A percentile compares a stretch with the other conserved stretches of the same genome.
Conservation (phyloP, 2,113 vertebrate genomes). For the Anarhynchus alexandrinus region DNA sequence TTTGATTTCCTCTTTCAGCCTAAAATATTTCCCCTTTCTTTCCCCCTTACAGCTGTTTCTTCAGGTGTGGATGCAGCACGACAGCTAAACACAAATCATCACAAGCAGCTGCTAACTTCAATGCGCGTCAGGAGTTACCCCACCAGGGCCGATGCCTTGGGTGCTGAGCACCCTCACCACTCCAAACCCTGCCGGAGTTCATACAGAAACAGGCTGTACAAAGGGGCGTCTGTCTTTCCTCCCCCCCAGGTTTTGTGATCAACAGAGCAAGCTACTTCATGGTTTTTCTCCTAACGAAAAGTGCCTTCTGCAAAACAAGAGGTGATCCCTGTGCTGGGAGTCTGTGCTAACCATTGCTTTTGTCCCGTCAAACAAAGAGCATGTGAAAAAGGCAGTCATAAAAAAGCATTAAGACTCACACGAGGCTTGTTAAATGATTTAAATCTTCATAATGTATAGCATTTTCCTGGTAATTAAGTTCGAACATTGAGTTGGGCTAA, state of each 20-base stretch:
- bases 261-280: neutral
- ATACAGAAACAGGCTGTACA: neutral
- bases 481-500: conserved; percentile 64
- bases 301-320: neutral
- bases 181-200: neutral
- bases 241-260: neutral
- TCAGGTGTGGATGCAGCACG: neutral
- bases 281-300: neutral
- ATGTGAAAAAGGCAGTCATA: neutral
- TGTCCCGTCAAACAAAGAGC: neutral
- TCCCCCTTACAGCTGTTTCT: neutral
- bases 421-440: conserved; percentile 77
- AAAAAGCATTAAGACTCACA: conserved; percentile 56
- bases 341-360: neutral
- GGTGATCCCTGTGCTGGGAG: neutral
- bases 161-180: neutral
- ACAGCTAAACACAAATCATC: neutral
- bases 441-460: conserved; percentile 74
- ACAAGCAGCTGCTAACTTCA: neutral
- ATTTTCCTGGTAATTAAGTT: conserved; percentile 78
- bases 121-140: neutral
- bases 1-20: neutral
- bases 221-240: neutral
- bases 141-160: neutral
- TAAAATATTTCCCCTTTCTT: neutral